These are phyloP conservation scores for Axea sp. DNA, from an alignment of 2,888 invertebrate genomes.

Conservation along the genomic window DNA sequence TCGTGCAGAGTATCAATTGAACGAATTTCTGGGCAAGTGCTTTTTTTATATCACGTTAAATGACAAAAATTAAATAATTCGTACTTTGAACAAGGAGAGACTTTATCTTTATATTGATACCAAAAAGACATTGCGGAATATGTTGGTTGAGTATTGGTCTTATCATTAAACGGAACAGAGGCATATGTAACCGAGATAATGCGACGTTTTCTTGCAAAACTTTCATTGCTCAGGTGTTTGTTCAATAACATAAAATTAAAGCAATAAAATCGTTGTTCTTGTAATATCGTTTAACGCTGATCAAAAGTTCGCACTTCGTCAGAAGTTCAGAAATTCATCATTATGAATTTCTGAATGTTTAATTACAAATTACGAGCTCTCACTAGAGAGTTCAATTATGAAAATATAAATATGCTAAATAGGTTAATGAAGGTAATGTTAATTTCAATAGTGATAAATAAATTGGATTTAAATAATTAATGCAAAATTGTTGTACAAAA, in stretches of 20 bases:
- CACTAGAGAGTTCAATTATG: too few relatives aligned
- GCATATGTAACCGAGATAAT: conserved; percentile 54
- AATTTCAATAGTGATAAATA: too few relatives aligned
- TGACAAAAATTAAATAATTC: conserved; percentile 45
- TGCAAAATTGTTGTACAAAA: too few relatives aligned
- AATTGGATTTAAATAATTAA: too few relatives aligned
- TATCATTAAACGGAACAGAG: conserved; percentile 56
- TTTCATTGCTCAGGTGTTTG: conserved; percentile 48
- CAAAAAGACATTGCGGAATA: conserved; percentile 49
- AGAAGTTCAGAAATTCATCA: too few relatives aligned
- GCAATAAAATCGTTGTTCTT: conserved; percentile 7
- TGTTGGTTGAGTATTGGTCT: conserved; percentile 31
- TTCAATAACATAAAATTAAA: conserved; percentile 35
- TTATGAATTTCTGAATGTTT: too few relatives aligned
- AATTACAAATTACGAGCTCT: too few relatives aligned
- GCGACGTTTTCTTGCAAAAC: conserved; percentile 46
- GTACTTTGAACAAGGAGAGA: conserved; percentile 21
- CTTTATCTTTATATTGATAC: conserved; percentile 53
- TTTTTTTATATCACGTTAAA: conserved; percentile 2
- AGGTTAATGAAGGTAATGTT: too few relatives aligned
- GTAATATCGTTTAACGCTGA: not conserved
- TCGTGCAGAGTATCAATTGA: too few relatives aligned
- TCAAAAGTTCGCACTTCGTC: too few relatives aligned
- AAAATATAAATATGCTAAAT: too few relatives aligned
- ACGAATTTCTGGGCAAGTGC: too few relatives aligned